Evolutionary conservation across 2,888 invertebrate species (phyloP).

Genomic region (Nephrotoma guestfalica): DNA sequence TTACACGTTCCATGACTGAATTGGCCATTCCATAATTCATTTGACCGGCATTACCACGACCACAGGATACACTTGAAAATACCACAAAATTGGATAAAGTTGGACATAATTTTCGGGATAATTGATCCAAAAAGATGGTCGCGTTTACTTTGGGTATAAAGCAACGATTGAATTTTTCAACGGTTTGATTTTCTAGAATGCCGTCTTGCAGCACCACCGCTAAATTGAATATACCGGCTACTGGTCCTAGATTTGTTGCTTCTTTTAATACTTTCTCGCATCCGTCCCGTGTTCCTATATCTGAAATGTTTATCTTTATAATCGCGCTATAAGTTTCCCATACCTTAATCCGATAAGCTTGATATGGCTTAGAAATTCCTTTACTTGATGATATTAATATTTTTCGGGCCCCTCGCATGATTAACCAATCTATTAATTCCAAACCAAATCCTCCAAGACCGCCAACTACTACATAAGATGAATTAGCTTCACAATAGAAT

Average conservation of each 20-base stretch:
- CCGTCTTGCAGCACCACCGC: conserved; percentile 69
- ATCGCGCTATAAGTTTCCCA: conserved; percentile 36
- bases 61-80: conserved; percentile 85
- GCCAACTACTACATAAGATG: conserved; percentile 49
- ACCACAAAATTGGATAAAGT: conserved; percentile 61
- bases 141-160: conserved; percentile 69
- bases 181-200: conserved; percentile 60
- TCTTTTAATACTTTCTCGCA: conserved; percentile 50
- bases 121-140: conserved; percentile 58
- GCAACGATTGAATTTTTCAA: conserved; percentile 50
- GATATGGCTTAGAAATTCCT: conserved; percentile 71
- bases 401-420: conserved; percentile 64
- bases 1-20: conserved; percentile 78
- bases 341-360: conserved; percentile 48
- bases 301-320: conserved; percentile 51
- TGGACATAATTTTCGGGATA: conserved; percentile 43
- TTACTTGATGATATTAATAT: conserved; percentile 66
- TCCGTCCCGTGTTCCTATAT: conserved; percentile 55
- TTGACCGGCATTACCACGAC: conserved; percentile 83
- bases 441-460: conserved; percentile 89
- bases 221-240: conserved; percentile 80
- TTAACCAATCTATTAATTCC: conserved; percentile 75
- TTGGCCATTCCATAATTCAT: conserved; percentile 85
- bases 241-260: conserved; percentile 46
- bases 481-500: conserved; percentile 22